Evolutionary conservation across 2,888 invertebrate genomes (phyloP), one percentile per base, ranked within the genome.

Genomic region (Dryococelus australis): DNA sequence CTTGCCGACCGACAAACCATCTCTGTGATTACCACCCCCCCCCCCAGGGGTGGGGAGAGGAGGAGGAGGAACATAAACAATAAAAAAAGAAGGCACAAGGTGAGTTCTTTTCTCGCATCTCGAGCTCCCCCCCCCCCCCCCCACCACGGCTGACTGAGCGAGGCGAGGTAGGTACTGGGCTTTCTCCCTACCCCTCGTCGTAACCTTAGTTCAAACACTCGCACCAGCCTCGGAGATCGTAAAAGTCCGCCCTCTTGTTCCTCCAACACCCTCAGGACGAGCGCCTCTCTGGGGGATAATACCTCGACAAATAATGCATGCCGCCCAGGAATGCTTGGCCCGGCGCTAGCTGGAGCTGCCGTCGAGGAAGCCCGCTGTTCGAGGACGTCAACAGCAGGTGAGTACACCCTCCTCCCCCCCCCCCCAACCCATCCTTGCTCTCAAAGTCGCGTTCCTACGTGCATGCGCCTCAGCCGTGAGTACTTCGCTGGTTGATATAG

Each of bases 271-370:
- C 65, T 20, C 0, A 16, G 12, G 10, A 24, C 65, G 0, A 2
- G n/a, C 3, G 65, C 65, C 65, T 65, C 65, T 9, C 65, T 24
- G 65, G 65, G 65, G 65, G 65, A 65, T 65, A 65, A 65, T 65
- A 65, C 65, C 65, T 65, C 65, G 65, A 65, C 65, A 65, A 65
- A 65, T 65, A 65, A 65, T 65, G 65, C 65, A 65, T n/a, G 65
- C n/a, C 13, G 65, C n/a, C 20, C 24, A 65, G 65, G 65, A 65
- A 65, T 65, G 65, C n/a, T 12, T 8, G 13, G 51, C 13, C 1
- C 51, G 51, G 65, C 65, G 65, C 65, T 65, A n/a, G 24, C 13
- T 65, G 12, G 24, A 65, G 65, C 24, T 20, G 13, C 65, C 8
- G 24, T 65, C 24, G 20, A 1, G n/a, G 65, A n/a, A 0, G 65